Base-by-base conservation (phyloP, 1,140 invertebrate genomes). In the Colletes latitarsis region DNA sequence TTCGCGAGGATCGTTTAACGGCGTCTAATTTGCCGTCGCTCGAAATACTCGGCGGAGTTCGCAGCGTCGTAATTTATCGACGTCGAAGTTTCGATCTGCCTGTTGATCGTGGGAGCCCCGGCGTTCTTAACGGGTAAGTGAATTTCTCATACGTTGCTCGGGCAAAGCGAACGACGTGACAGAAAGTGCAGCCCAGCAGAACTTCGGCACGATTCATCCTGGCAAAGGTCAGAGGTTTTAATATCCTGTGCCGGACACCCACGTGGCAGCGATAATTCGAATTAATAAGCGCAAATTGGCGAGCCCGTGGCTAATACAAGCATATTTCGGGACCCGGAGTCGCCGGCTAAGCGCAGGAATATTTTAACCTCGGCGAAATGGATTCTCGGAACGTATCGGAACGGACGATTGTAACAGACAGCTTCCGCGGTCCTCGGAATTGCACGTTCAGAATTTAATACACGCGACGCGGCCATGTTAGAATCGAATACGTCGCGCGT, bases 201-300 rank as follows among this genome's bases (percentile, higher is more conserved):
- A 88, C 83, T 88, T 84, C 82, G 80, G 71, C 68, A 83, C 86
- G 83, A 81, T 82, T 84, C 75, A 88, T 90, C 88, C 88, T 87
- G 89, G 85, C 87, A 91, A 90, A 88, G 93, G 93, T 92, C 92
- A 93, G 81, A 91, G 93, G 92, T 92, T 93, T 92, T 93, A 92
- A 93, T 93, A 93, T 93, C 92, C 92, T 93, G 88, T 73, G 77
- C 77, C 85, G 89, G 83, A 87, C 87, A 84, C 88, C 89, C 89
- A 92, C 89, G 92, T 91, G 81, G 88, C 82, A 90, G 88, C 89
- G 91, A 93, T 92, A 92, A 93, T 93, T 93, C 88, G 89, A 91
- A 93, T 92, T 93, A 93, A 93, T 92, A 86, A 92, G 90, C 82
- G 85, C 89, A 91, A 93, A 93, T 93, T 93, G 91, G 79, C 89